phyloP scores from a whole-genome alignment of 2,113 vertebrate genomes.

The Cyphomyrus plagiostoma region DNA sequence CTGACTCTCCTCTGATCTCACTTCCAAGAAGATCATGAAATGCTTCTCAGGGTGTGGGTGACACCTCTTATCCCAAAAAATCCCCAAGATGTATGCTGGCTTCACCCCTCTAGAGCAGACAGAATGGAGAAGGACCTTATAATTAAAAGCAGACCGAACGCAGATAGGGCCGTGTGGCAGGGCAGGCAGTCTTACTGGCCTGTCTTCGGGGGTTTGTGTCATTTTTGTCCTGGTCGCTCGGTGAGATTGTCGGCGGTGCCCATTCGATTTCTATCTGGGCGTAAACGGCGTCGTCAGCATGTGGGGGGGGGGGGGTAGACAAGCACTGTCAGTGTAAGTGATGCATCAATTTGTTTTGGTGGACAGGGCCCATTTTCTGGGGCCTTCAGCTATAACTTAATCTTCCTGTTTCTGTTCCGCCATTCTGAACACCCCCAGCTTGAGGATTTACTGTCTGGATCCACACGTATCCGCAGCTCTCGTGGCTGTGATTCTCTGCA shows the following conservation, averaged over 20 bases:
- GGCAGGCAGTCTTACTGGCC: not conserved
- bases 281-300: not conserved
- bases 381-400: not conserved
- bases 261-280: not conserved
- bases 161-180: not conserved
- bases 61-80: not conserved
- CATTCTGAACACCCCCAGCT: not conserved
- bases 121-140: not conserved
- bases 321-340: not conserved
- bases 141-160: not conserved
- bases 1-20: not conserved
- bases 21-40: not conserved
- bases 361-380: not conserved
- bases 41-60: not conserved
- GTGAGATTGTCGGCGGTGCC: not conserved
- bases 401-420: not conserved
- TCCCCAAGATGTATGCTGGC: not conserved
- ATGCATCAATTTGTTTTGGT: conserved; percentile 4
- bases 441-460: not conserved
- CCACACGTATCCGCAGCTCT: not conserved
- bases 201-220: not conserved
- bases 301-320: not conserved
- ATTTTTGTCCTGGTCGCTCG: not conserved
- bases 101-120: not conserved
- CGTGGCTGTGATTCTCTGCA: not conserved